These are phyloP conservation scores for Liposcelis brunnea DNA, from an alignment of 2,888 invertebrate genomes.

Conservation along the genomic window DNA sequence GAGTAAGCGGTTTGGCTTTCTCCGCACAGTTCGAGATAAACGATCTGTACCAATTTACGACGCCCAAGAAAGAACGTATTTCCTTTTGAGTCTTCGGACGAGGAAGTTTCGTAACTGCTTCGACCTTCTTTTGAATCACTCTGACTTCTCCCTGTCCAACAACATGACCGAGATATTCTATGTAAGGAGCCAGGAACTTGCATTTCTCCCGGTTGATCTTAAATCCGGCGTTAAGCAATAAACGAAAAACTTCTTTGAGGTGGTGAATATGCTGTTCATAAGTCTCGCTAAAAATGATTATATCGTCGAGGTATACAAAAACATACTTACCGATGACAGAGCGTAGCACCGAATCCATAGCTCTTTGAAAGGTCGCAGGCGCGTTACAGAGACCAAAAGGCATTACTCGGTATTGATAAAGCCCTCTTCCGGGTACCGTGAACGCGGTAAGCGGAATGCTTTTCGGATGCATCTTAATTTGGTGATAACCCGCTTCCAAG, in stretches of 20 bases:
- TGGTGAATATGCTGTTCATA: constrained; percentile 3
- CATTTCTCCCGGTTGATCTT: constrained; percentile 9
- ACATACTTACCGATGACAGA: neutral
- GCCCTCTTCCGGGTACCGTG: constrained; percentile 3
- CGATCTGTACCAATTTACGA: constrained; percentile 1
- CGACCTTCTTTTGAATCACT: neutral
- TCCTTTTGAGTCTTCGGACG: constrained; percentile 8
- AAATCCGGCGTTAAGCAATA: neutral
- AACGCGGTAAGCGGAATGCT: constrained; percentile 8
- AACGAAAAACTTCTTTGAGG: constrained; percentile 1
- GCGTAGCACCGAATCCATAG: neutral
- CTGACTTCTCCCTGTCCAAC: constrained; percentile 1
- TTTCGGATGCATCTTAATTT: constrained; percentile 4
- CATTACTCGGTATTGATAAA: constrained; percentile 10
- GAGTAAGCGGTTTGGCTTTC: neutral
- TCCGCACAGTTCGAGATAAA: constrained; percentile 6
- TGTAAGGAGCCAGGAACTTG: constrained; percentile 7
- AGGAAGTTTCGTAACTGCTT: constrained; percentile 2
- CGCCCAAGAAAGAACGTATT: constrained; percentile 6
- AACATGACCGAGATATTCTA: constrained; percentile 8
- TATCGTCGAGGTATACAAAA: constrained; percentile 11
- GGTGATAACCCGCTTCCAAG: constrained; percentile 6
- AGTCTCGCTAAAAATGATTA: constrained; percentile 5
- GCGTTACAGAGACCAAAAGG: constrained; percentile 10
- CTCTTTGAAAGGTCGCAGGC: constrained; percentile 2